Base-by-base conservation (phyloP, 2,113 vertebrate species). In the Melanostigma gelatinosum region DNA sequence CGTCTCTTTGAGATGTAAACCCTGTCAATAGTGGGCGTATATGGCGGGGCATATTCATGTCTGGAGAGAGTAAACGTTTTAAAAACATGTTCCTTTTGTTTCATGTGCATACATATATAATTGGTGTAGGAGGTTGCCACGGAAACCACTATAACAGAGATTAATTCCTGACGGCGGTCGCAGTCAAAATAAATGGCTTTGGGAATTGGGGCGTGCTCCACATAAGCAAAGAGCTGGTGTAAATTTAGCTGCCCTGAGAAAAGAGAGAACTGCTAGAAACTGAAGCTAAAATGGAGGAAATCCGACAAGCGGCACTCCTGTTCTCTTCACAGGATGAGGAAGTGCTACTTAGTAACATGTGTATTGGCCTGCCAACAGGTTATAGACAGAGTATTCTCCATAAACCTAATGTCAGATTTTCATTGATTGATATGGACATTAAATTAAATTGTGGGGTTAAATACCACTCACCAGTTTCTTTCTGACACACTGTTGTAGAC, bases 161-260 rank as follows among this genome's bases (percentile, higher is more conserved):
- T 92, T 87, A 92, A 92, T 91, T 92, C 88, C 80, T 89, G 92
- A 94, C 93, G 92, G 89, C 75, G 75, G 91, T 72, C 79, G 75
- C 89, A 89, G 92, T 90, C 89, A 54, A 84, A 93, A 95, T 95
- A 94, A 94, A 95, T 95, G 93, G 91, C 92, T 95, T 80, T 93
- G 93, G 95, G 94, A 95, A 90, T 92, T 94, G 89, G 92, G 93
- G 87, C 92, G 40, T 29, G 89, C 85, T 93, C 91, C 82, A 94
- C 79, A 92, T 93, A 91, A 76, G 83, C 88, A 80, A 85, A 78
- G 88, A 89, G 74, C 86, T 60, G 79, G 78, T 80, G 87, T 93
- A 94, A 91, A 94, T 94, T 91, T 95, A 94, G 93, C 88, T 68
- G 55, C 48, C 75, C 62, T 82, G 75, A 3, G 69, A 83, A 42